Evolutionary conservation across 2,888 invertebrate genomes (phyloP).

Genomic region (Lamellibrachia columna): DNA sequence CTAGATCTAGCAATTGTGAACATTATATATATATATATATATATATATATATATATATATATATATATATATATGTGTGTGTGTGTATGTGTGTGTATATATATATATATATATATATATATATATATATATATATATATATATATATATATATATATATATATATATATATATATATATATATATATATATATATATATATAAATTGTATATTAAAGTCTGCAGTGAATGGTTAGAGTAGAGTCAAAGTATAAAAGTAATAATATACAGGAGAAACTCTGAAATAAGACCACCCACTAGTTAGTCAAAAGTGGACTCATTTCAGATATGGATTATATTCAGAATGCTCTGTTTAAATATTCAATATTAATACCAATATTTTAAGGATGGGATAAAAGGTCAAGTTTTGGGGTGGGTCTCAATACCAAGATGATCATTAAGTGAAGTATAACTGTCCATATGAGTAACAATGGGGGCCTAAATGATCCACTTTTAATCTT

Average conservation of each 20-base stretch:
- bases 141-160: no score
- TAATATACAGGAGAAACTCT: no score
- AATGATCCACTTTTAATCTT: no score
- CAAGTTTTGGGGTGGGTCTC: neutral
- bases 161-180: no score
- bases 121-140: neutral
- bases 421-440: no score
- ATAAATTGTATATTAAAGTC: no score
- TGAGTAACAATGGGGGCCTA: no score
- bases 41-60: constrained; percentile 13
- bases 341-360: neutral
- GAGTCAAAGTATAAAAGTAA: no score
- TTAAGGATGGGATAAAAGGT: neutral
- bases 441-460: no score
- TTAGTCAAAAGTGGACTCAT: neutral
- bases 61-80: neutral
- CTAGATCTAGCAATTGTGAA: neutral
- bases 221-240: no score
- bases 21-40: neutral
- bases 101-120: constrained; percentile 17
- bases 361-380: neutral
- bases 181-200: no score
- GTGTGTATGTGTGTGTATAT: neutral
- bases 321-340: neutral
- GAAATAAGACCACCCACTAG: no score